These are phyloP conservation scores for Pongo pygmaeus DNA, from an alignment of 2,113 vertebrate genomes.

Conservation along the genomic window DNA sequence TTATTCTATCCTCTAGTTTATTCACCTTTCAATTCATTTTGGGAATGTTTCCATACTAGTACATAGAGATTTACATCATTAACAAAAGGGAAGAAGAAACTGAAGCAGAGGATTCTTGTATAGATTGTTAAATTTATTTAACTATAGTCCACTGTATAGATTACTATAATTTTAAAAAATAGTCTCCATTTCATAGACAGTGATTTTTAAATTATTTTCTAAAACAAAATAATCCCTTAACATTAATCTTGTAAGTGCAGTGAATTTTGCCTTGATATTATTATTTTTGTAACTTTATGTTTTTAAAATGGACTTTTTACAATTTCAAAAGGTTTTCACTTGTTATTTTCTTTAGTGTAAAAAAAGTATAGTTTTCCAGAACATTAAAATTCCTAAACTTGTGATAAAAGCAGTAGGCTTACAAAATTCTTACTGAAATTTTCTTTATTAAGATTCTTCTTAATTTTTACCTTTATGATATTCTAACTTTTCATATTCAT, in stretches of 20 bases:
- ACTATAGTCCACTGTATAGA: neutral
- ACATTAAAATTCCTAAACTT: neutral
- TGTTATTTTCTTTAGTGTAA: neutral
- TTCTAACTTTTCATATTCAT: neutral
- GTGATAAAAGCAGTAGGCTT: neutral
- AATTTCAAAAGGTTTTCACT: neutral
- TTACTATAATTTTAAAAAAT: neutral
- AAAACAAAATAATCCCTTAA: neutral
- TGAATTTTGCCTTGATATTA: neutral
- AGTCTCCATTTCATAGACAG: constrained; percentile 9
- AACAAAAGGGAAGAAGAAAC: neutral
- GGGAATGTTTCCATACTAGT: neutral
- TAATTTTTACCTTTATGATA: constrained; percentile 10
- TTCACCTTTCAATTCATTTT: constrained; percentile 31
- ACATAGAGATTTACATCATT: neutral
- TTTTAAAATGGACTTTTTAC: constrained; percentile 34
- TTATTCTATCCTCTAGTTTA: neutral
- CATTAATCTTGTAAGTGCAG: neutral
- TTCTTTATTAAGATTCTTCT: constrained; percentile 39
- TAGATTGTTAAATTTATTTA: constrained; percentile 7
- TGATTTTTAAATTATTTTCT: constrained; percentile 32
- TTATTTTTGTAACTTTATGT: constrained; percentile 27
- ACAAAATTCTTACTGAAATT: neutral
- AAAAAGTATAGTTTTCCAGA: neutral
- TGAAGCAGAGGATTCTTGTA: neutral